phyloP scores from a whole-genome alignment of 1,140 invertebrate species.

The Lordiphosa collinella region DNA sequence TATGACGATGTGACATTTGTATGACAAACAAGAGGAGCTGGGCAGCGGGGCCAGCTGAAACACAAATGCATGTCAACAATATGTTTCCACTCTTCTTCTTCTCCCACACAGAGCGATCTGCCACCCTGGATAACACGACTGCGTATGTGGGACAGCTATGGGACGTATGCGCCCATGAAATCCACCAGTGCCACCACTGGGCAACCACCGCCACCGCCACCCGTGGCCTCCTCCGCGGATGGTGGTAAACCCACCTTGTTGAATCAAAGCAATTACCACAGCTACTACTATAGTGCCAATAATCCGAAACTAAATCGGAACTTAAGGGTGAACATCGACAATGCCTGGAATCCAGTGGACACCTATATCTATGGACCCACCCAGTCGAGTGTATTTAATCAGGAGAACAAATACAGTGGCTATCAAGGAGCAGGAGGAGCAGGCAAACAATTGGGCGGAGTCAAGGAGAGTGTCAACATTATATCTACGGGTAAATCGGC shows the following conservation, averaged over 20 bases:
- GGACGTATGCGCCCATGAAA: constrained; percentile 74
- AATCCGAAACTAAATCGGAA: constrained; percentile 76
- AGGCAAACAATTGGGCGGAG: constrained; percentile 45
- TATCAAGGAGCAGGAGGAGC: constrained; percentile 54
- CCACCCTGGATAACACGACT: constrained; percentile 82
- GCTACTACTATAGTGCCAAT: constrained; percentile 76
- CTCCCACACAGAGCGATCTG: constrained; percentile 58
- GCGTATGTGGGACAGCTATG: constrained; percentile 82
- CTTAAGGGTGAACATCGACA: constrained; percentile 77
- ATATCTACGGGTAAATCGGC: constrained; percentile 52
- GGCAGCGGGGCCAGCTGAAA: constrained; percentile 1
- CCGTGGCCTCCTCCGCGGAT: constrained; percentile 65
- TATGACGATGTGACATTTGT: constrained; percentile 42
- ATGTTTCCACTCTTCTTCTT: constrained; percentile 6
- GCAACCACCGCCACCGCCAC: constrained; percentile 69
- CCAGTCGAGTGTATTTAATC: constrained; percentile 77
- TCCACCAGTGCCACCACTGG: constrained; percentile 70
- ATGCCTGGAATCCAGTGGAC: constrained; percentile 79
- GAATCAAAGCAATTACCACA: constrained; percentile 66
- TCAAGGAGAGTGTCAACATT: constrained; percentile 72
- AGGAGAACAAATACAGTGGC: constrained; percentile 78
- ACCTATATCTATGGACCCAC: constrained; percentile 79
- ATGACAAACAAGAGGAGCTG: constrained; percentile 34
- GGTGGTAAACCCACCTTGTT: constrained; percentile 61
- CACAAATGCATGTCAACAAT: constrained; percentile 49